A percentile compares a stretch with the other conserved stretches of the same genome.
Conservation (phyloP, 1,140 invertebrate species). For the Zaprionus capensis region DNA sequence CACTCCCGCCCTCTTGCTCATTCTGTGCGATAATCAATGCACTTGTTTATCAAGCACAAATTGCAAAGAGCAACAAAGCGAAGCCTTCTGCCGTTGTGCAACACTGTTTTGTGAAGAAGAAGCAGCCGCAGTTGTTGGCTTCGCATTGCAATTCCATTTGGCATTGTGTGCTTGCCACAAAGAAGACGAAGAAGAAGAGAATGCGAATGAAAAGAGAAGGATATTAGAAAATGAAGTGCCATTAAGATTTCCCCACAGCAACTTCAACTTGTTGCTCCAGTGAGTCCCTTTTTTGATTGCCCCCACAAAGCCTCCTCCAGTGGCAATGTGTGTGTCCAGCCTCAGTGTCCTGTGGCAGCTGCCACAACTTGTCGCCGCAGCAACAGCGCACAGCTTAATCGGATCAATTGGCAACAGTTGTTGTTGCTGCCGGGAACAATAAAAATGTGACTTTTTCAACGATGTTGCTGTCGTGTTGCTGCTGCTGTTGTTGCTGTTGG, state of each 20-base stretch:
- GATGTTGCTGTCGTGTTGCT: slow-evolving; percentile 26
- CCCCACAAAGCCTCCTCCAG: background rate
- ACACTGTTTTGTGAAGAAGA: slow-evolving; percentile 4
- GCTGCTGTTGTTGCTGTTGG: slow-evolving; percentile 23
- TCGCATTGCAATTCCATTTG: background rate
- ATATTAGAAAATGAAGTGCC: slow-evolving; percentile 4
- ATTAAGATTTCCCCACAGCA: background rate
- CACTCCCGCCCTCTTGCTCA: background rate
- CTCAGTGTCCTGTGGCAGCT: slow-evolving; percentile 32
- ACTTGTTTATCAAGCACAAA: slow-evolving; percentile 40
- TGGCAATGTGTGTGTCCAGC: background rate
- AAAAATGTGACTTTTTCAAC: slow-evolving; percentile 35
- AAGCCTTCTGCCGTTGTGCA: background rate
- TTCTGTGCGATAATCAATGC: slow-evolving; percentile 33
- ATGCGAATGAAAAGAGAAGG: background rate
- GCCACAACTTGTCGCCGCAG: slow-evolving; percentile 17
- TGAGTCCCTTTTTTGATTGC: background rate
- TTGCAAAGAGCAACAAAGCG: slow-evolving; percentile 21
- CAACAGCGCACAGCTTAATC: slow-evolving; percentile 61
- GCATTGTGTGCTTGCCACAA: background rate
- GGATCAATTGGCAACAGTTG: slow-evolving; percentile 17
- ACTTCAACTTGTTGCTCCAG: background rate
- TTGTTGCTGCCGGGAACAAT: slow-evolving; percentile 12
- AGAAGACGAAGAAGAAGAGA: background rate
- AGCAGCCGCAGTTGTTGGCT: background rate